phyloP scores from a whole-genome alignment of 30 jellyfish, hydroid and myxozoan species.

The Phacellophora camtschatica region DNA sequence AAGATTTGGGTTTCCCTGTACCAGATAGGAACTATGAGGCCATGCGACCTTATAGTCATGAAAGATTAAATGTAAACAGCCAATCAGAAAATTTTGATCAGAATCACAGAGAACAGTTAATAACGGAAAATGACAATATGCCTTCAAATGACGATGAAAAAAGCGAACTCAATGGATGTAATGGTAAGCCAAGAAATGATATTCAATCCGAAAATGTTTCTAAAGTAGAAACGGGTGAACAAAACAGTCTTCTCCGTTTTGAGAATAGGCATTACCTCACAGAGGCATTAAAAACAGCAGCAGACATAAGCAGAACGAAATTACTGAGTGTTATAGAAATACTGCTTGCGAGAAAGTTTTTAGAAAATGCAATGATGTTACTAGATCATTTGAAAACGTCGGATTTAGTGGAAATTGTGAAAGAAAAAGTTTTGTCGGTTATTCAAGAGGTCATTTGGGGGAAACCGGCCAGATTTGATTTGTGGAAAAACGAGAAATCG shows the following conservation, averaged over 20 bases:
- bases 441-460: slow-evolving; percentile 47
- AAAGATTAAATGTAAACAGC: no score
- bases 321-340: background rate
- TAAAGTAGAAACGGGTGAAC: no score
- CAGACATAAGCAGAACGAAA: background rate
- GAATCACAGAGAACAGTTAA: no score
- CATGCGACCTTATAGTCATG: no score
- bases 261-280: slow-evolving; percentile 31
- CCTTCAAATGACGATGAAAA: no score
- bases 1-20: no score
- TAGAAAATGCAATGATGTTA: slow-evolving; percentile 6
- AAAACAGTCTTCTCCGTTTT: slow-evolving; percentile 12
- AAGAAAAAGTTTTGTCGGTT: slow-evolving; percentile 46
- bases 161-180: no score
- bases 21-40: no score
- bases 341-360: background rate
- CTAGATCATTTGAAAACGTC: slow-evolving; percentile 32
- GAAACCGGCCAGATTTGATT: slow-evolving; percentile 6
- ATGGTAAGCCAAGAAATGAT: no score
- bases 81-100: no score
- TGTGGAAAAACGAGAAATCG: slow-evolving; percentile 40
- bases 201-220: no score
- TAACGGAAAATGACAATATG: no score
- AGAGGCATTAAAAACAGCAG: background rate
- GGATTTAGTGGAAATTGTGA: slow-evolving; percentile 25